These are phyloP conservation scores for Kryphioiulus occultus DNA, from an alignment of 2,888 invertebrate species.

Conservation along the genomic window DNA sequence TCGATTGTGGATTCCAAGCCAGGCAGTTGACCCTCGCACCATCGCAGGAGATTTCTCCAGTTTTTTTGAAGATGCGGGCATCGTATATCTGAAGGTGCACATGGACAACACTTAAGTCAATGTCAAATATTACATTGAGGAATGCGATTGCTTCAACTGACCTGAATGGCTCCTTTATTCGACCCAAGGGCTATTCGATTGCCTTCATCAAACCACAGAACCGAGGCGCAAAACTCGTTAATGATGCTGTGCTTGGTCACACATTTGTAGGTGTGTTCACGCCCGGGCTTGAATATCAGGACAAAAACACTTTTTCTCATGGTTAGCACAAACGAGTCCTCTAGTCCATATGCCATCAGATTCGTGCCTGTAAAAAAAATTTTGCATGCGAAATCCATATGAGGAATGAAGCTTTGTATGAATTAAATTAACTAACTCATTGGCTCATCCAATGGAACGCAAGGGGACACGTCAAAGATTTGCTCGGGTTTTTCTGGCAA, in stretches of 20 bases:
- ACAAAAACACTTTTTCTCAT: neutral
- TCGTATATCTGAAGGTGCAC: neutral
- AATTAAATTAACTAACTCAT: neutral
- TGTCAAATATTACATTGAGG: no score
- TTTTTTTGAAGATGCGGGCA: neutral
- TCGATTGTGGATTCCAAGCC: conserved; percentile 1
- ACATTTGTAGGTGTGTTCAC: neutral
- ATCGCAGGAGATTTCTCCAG: neutral
- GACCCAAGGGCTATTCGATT: neutral
- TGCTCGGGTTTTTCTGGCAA: neutral
- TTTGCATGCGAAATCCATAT: neutral
- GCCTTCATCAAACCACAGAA: neutral
- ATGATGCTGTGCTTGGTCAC: neutral
- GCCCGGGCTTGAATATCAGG: neutral
- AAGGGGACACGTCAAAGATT: neutral
- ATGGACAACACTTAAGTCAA: neutral
- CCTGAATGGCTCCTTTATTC: neutral
- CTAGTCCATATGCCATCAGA: neutral
- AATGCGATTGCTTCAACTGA: neutral
- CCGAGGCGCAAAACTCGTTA: neutral
- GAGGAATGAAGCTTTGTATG: neutral
- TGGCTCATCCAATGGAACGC: neutral
- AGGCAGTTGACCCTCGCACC: neutral
- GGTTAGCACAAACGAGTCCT: neutral
- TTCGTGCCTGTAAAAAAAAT: neutral